Base-by-base conservation (phyloP, 2,797 vertebrate genomes). In the Sebastes vulpes region DNA sequence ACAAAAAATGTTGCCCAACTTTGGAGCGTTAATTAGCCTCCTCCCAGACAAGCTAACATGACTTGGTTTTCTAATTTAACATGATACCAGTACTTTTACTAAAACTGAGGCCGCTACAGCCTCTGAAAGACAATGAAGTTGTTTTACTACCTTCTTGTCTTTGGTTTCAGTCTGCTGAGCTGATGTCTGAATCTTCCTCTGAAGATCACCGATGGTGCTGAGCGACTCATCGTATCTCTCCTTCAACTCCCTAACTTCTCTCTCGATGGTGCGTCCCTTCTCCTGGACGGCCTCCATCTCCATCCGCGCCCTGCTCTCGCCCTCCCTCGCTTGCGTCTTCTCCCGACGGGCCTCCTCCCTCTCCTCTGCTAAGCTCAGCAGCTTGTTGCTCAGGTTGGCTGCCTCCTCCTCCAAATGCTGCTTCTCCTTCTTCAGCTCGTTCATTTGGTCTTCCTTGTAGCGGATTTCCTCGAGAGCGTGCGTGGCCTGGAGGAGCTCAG, bases 131-230 rank as follows among this genome's bases (percentile, higher is more conserved):
- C 32, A 35, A 35, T 35, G 32, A 46, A 46, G 42, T 46, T n/a
- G 42, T 57, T 57, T 35, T 1, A 81, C 75, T 90, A 99, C 99
- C 98, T 99, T 98, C 86, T 97, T 98, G 89, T 99, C 98, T 93
- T 99, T 99, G 20, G 97, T 96, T 85, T 99, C 97, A 3, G 98
- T 97, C 89, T 99, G 97, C 86, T 97, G 96, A 1, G 97, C 96
- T 1, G 98, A 99, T 0, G 94, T 95, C 91, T 98, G 97, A 80
- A 99, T 99, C 74, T 97, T 97, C 86, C 90, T 97, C 95, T 99
- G 98, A 53, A 99, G 92, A 16, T 98, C 97, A 1, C 95, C 86
- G 32, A 98, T 97, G 48, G 98, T 99, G 1, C 86, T 85, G 77
- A 98, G 88, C 0, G 98, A 98, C 52, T 97, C 96, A 28, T 99